Evolutionary conservation across 1,140 invertebrate species (phyloP).

Genomic region (Drosophila simulans): DNA sequence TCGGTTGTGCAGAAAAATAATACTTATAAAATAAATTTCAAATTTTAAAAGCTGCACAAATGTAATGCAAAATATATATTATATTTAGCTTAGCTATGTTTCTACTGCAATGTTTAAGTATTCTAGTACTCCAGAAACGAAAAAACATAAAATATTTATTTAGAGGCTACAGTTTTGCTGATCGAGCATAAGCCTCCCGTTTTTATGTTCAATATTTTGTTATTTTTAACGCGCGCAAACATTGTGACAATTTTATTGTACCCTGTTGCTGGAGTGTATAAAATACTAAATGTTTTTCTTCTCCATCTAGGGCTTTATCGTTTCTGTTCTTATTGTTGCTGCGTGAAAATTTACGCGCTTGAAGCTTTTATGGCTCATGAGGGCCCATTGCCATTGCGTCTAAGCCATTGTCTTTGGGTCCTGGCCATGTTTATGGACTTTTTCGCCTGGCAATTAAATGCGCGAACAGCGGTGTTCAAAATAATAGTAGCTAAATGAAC

Average conservation of each 20-base stretch:
- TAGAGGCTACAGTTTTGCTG: background rate
- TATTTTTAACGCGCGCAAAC: background rate
- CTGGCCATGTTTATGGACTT: constrained; percentile 45
- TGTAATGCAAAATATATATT: too few relatives aligned
- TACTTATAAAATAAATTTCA: too few relatives aligned
- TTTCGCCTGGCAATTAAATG: constrained; percentile 51
- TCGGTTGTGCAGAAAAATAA: too few relatives aligned
- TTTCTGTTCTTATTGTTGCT: constrained; percentile 29
- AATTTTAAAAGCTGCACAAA: too few relatives aligned
- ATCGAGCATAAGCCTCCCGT: background rate
- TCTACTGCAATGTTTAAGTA: too few relatives aligned
- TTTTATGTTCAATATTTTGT: background rate
- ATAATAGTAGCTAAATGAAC: background rate
- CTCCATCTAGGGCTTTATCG: constrained; percentile 35
- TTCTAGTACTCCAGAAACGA: background rate
- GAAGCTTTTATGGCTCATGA: constrained; percentile 54
- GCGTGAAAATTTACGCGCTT: constrained; percentile 48
- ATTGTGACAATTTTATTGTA: background rate
- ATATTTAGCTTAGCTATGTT: too few relatives aligned
- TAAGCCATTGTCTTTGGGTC: constrained; percentile 39
- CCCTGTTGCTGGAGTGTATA: background rate
- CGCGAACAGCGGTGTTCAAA: background rate
- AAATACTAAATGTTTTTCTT: constrained; percentile 28
- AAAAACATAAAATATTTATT: background rate
- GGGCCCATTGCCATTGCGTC: constrained; percentile 31